phyloP scores from a whole-genome alignment of 2,113 vertebrate genomes.

The Corythornis vintsioides region DNA sequence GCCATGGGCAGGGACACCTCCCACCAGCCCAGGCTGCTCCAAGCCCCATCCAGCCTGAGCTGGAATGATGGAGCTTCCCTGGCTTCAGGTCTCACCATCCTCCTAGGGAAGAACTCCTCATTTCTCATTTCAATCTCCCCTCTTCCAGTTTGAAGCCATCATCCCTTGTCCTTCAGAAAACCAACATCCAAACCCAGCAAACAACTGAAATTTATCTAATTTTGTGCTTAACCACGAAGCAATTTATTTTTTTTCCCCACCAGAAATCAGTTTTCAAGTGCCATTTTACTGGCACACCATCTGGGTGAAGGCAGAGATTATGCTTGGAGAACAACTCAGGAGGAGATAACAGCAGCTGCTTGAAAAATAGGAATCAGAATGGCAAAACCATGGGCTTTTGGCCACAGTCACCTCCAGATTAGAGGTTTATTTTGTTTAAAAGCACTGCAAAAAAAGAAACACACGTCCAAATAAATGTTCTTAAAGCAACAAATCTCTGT shows the following conservation, averaged over 20 bases:
- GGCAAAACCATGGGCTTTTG: not conserved
- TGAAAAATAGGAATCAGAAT: not conserved
- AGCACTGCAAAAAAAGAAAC: not conserved
- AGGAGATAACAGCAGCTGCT: not conserved
- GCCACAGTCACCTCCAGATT: not conserved
- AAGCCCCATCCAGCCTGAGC: no score
- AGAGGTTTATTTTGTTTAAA: not conserved
- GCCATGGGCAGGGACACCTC: no score
- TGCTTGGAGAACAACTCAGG: not conserved
- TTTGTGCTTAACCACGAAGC: not conserved
- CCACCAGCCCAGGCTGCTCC: no score
- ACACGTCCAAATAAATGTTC: not conserved
- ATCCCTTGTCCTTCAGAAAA: not conserved
- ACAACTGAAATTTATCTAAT: not conserved
- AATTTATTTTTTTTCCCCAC: not conserved
- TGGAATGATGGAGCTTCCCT: no score
- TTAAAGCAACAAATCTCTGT: not conserved
- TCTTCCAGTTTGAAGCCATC: no score
- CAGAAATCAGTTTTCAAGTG: not conserved
- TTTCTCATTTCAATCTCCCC: no score
- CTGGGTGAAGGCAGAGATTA: not conserved
- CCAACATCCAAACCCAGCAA: not conserved
- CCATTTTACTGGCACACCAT: not conserved
- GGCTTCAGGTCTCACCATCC: no score
- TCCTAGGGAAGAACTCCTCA: no score